Percentiles rank a stretch among this genome's conserved stretches.
phyloP scores from a whole-genome alignment of 2,888 invertebrate genomes.

The Orthonevra nobilis region DNA sequence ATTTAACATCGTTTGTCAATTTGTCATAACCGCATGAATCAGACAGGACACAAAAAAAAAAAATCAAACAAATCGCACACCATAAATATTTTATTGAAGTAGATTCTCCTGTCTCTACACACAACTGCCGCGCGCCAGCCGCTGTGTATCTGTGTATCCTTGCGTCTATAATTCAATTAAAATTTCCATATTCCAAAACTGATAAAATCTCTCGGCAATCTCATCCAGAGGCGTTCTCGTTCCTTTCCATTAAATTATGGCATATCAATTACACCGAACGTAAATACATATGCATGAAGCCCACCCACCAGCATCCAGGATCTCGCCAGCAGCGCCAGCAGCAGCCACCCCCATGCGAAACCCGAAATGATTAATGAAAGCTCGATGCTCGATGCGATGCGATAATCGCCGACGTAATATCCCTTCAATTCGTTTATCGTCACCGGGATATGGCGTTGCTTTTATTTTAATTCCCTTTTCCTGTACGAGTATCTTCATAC shows the following conservation, averaged over 20 bases:
- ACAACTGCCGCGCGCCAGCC: slow-evolving; percentile 2
- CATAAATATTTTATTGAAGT: slow-evolving; percentile 44
- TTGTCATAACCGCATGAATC: slow-evolving; percentile 57
- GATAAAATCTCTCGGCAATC: slow-evolving; percentile 46
- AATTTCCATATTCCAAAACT: slow-evolving; percentile 65
- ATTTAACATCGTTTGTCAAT: slow-evolving; percentile 65
- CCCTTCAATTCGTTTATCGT: slow-evolving; percentile 62
- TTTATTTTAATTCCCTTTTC: neutral
- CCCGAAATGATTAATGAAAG: slow-evolving; percentile 60
- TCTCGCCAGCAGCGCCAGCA: neutral
- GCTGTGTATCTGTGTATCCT: neutral
- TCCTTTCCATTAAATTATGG: slow-evolving; percentile 45
- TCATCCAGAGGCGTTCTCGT: neutral
- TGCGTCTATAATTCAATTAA: slow-evolving; percentile 61
- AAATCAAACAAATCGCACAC: slow-evolving; percentile 11
- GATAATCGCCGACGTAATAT: slow-evolving; percentile 67
- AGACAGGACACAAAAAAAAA: slow-evolving; percentile 23
- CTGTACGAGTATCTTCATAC: no score
- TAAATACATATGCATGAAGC: slow-evolving; percentile 47
- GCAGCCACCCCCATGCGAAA: neutral
- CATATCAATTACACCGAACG: slow-evolving; percentile 57
- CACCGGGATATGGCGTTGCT: no score
- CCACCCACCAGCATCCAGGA: slow-evolving; percentile 1
- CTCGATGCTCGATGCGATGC: slow-evolving; percentile 36
- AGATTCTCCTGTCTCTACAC: slow-evolving; percentile 7